Percentiles rank a stretch among this genome's conserved stretches.
phyloP scores from a whole-genome alignment of 2,888 invertebrate species.

The Macaria liturata region DNA sequence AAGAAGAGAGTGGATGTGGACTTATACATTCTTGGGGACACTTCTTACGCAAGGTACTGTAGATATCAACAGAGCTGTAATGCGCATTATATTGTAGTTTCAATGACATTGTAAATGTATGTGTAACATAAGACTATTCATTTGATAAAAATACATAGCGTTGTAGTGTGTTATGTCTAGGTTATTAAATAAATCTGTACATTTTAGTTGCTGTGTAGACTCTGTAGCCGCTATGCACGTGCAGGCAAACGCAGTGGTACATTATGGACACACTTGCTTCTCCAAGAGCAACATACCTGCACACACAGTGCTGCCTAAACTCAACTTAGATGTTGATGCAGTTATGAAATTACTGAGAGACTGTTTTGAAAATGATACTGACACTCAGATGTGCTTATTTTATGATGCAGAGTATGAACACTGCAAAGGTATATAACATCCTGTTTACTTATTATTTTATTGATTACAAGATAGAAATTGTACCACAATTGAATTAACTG shows the following conservation, averaged over 20 bases:
- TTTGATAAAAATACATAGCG: too few relatives aligned
- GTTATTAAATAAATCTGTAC: not conserved
- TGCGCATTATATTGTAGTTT: too few relatives aligned
- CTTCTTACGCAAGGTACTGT: conserved; percentile 91
- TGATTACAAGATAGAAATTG: too few relatives aligned
- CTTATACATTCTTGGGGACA: conserved; percentile 93
- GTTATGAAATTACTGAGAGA: conserved; percentile 41
- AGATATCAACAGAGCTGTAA: too few relatives aligned
- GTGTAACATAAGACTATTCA: too few relatives aligned
- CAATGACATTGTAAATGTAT: too few relatives aligned
- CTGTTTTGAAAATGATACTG: conserved; percentile 53
- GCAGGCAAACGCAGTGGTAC: conserved; percentile 92
- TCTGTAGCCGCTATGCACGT: conserved; percentile 95
- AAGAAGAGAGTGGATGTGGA: conserved; percentile 72
- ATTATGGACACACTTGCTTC: conserved; percentile 95
- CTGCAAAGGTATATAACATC: conserved; percentile 68
- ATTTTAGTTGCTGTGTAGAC: conserved; percentile 92
- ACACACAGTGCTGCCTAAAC: conserved; percentile 87
- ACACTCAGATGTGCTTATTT: conserved; percentile 79
- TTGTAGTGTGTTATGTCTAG: too few relatives aligned
- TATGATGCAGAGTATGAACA: conserved; percentile 88
- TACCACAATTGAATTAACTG: too few relatives aligned
- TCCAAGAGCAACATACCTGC: conserved; percentile 90
- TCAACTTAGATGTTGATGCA: conserved; percentile 77
- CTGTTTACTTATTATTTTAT: too few relatives aligned